Conservation (phyloP, 2,888 invertebrate species). For the Marasmarcha lunaedactyla region DNA sequence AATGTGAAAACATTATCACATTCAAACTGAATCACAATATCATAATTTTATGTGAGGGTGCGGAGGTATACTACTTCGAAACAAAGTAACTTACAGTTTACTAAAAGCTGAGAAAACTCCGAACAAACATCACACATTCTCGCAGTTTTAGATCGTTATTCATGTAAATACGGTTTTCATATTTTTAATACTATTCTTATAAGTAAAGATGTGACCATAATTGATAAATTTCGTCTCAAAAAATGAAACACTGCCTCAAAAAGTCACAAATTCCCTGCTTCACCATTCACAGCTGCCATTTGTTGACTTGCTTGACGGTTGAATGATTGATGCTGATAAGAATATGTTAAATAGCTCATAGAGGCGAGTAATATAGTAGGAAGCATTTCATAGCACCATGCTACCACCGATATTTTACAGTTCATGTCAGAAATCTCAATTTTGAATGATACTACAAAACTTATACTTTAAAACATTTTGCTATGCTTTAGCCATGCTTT, state of each 20-base stretch:
- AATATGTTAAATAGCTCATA: no score
- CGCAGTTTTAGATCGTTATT: slow-evolving; percentile 62
- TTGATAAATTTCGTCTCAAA: slow-evolving; percentile 62
- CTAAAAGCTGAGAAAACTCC: slow-evolving; percentile 91
- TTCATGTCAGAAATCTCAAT: no score
- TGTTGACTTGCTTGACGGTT: no score
- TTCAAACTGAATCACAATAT: background rate
- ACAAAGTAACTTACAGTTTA: slow-evolving; percentile 72
- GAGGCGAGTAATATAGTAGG: no score
- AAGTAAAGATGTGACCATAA: slow-evolving; percentile 54
- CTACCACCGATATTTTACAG: no score
- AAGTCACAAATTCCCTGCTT: slow-evolving; percentile 48
- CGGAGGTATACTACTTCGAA: slow-evolving; percentile 38
- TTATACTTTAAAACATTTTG: no score
- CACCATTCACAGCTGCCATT: no score
- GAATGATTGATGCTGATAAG: no score
- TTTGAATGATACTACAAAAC: no score
- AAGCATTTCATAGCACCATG: no score
- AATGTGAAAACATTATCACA: background rate
- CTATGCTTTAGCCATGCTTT: no score
- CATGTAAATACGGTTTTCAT: slow-evolving; percentile 54
- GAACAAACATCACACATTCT: slow-evolving; percentile 93
- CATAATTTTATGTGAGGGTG: slow-evolving; percentile 7
- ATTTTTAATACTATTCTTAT: slow-evolving; percentile 47
- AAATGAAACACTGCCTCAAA: slow-evolving; percentile 55